Evolutionary conservation across 2,888 invertebrate species (phyloP), one percentile per base, ranked within the genome.

Genomic region (Blera fallax): DNA sequence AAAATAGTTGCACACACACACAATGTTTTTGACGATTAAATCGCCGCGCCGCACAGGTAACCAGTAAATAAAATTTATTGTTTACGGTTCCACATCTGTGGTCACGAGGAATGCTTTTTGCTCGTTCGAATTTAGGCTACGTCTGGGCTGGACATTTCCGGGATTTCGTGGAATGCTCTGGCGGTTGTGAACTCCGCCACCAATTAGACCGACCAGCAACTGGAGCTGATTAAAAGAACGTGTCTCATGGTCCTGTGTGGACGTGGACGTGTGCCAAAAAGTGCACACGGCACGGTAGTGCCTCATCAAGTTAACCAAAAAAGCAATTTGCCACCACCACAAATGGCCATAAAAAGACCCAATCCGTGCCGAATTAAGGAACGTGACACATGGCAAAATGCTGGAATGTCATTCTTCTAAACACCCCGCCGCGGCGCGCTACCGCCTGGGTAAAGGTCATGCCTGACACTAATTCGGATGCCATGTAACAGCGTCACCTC

Each of bases 1-100:
- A 58, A 48, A 37, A 34, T 18, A 45, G 65, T 29, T 34, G 60
- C 67, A n/a, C n/a, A n/a, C n/a, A n/a, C 40, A n/a, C 40, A 50
- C 32, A 50, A 48, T 70, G 34, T 77, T 64, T 77, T 65, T 58
- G 65, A 27, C 32, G 78, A 73, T 78, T 67, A 52, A 54, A 78
- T 78, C 73, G 73, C 18, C 43, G 70, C 73, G 73, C 18, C 43
- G 70, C 76, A 69, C 64, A 56, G 56, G 62, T 24, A 70, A 43
- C 45, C 45, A 40, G 52, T 27, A 70, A 54, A 73, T 54, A 67
- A 83, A 73, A 73, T 72, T 73, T 78, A 83, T 78, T 83, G 67
- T 62, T 24, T 40, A 52, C 32, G 18, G 83, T 83, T 83, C 83
- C 83, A 83, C 78, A 78, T 78, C 83, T 83, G 83, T 83, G 67